phyloP scores from a whole-genome alignment of 64 coral and sea anemone species.

The Actinia equina region DNA sequence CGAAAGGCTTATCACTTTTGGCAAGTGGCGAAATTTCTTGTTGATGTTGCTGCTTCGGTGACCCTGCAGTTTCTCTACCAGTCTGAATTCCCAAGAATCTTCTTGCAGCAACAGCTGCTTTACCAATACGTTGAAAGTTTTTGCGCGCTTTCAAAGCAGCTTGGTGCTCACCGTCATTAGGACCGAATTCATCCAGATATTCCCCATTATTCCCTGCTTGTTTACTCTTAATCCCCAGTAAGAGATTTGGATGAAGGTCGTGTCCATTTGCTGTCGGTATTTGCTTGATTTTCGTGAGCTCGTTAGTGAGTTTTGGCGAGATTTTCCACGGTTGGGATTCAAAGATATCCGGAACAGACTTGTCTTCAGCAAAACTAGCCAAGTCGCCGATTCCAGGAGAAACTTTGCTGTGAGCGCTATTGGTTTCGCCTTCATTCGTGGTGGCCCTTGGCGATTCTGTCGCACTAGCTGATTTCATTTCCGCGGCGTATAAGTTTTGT shows the following conservation, averaged over 20 bases:
- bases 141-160: constrained; percentile 1
- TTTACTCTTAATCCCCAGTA: constrained; percentile 14
- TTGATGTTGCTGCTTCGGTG: background rate
- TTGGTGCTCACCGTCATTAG: background rate
- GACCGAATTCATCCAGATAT: background rate
- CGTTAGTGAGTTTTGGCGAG: background rate
- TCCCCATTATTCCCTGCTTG: constrained; percentile 4
- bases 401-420: background rate
- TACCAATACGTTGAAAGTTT: constrained; percentile 19
- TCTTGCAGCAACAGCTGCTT: constrained; percentile 17
- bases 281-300: constrained; percentile 3
- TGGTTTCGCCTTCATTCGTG: background rate
- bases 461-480: background rate
- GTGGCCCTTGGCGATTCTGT: background rate
- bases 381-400: background rate
- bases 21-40: background rate
- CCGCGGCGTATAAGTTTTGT: background rate
- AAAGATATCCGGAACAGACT: background rate
- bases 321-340: background rate
- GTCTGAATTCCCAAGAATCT: constrained; percentile 1
- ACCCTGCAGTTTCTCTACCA: background rate
- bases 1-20: background rate
- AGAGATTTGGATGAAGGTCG: constrained; percentile 11
- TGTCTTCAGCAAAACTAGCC: background rate
- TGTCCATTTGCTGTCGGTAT: constrained; percentile 12